Base-by-base conservation (phyloP, 2,113 vertebrate genomes). In the Micronisus gabar region DNA sequence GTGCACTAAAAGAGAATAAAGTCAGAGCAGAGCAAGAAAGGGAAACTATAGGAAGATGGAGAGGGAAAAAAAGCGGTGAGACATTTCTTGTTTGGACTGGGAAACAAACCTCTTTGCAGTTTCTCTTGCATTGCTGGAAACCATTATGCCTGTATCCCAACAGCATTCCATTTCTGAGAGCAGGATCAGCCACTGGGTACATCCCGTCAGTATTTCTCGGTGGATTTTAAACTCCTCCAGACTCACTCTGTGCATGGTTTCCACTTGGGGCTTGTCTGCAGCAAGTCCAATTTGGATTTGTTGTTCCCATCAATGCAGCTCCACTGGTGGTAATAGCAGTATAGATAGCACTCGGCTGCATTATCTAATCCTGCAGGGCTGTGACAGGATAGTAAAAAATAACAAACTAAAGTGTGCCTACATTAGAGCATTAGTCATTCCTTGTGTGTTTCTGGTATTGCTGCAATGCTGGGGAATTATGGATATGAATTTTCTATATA, bases 371-470 rank as follows among this genome's bases (percentile, higher is more conserved):
- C 87, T 76, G 81, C 66, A 53, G 81, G 71, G 87, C 79, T 96
- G 41, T 79, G 84, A 73, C 94, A 95, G 84, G 74, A 41, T 55
- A 73, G 78, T 74, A 73, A 81, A 94, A 95, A 96, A 82, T 86
- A 95, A 90, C 84, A 62, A 90, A 91, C 78, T 58, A 5, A 94
- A 95, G 78, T 53, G 62, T 88, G 62, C 78, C 84, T 92, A 74
- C 84, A 47, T 93, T 73, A 52, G 59, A 90, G 71, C 47, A 38
- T 97, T 95, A 97, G 76, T 91, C 81, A 89, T 38, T 96, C 45
- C 84, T 90, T 65, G 63, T 88, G 86, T 86, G 56, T 43, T 68
- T 1, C 86, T 59, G 55, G 56, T 94, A 9, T 34, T 79, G 56
- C 86, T 94, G 40, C 76, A 55, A 2, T 66, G 86, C 78, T 81